Evolutionary conservation across 2,113 vertebrate species (phyloP).

Genomic region (Emydura subglobosa): DNA sequence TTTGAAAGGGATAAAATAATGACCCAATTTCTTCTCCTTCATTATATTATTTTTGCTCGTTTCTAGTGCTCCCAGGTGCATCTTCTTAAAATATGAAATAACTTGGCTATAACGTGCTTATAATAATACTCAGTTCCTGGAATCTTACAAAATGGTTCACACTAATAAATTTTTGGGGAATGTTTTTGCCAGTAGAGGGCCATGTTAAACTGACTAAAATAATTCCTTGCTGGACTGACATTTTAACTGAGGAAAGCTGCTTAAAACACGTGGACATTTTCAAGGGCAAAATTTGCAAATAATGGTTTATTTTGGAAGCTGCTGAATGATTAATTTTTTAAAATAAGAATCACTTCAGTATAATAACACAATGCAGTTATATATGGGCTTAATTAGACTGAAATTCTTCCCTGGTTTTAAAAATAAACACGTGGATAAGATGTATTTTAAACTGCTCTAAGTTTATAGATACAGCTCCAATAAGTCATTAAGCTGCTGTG

Average conservation of each 20-base stretch:
- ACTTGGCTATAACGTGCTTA: constrained; percentile 16
- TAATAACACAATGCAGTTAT: background rate
- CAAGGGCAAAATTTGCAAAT: constrained; percentile 61
- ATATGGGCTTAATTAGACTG: constrained; percentile 27
- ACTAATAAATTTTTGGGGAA: constrained; percentile 14
- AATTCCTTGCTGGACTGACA: background rate
- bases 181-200: constrained; percentile 82
- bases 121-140: background rate
- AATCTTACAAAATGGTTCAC: constrained; percentile 3
- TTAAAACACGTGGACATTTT: constrained; percentile 60
- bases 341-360: constrained; percentile 40
- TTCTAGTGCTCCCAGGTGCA: background rate
- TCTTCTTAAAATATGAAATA: background rate
- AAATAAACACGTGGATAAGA: constrained; percentile 27
- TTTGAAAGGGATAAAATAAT: background rate
- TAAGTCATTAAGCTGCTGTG: constrained; percentile 59
- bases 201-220: constrained; percentile 77
- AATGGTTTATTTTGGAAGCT: constrained; percentile 44
- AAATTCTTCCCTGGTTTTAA: constrained; percentile 17
- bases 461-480: constrained; percentile 52
- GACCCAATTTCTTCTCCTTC: background rate
- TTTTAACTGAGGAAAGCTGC: constrained; percentile 17
- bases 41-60: background rate
- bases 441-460: constrained; percentile 45
- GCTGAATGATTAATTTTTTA: constrained; percentile 47